Evolutionary conservation across 2,797 vertebrate genomes (phyloP), one percentile per base, ranked within the genome.

Genomic region (Sus cebifrons): DNA sequence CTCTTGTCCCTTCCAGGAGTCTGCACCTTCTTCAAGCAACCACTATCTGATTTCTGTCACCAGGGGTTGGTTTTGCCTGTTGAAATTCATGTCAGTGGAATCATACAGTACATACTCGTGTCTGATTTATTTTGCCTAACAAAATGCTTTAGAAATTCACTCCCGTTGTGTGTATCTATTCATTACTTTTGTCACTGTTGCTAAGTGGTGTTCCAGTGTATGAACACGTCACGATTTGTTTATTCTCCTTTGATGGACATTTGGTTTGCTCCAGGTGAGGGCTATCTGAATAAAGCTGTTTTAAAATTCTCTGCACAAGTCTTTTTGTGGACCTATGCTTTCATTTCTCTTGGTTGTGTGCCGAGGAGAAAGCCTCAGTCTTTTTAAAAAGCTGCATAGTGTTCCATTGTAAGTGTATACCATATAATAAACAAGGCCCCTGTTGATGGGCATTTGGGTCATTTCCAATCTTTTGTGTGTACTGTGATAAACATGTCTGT

Each of bases 271-370:
- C 54, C 40, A 15, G 2, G 40, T 77, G 71, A 91, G 83, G 68
- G 75, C 32, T 56, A 13, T 73, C 67, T 29, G 67, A 91, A 96
- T 96, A 97, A 96, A 96, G 54, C 25, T 62, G 23, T 91, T 94
- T n/a, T 74, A 56, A 90, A 75, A 23, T 20, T 92, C 70, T 87
- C 78, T 91, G 67, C 58, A 36, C 14, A 44, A 29, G 71, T 74
- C 32, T 54, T 49, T 92, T 73, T 65, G 86, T 77, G 65, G 49
- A 23, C 67, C 14, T 29, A 9, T 13, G 29, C 78, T 93, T 91
- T 77, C 7, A 8, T 52, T 83, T 60, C 44, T 96, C 60, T 73
- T 58, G 49, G 29, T 13, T 6, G 0, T 56, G 21, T 29, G 54
- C 36, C 75, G 70, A 32, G 12, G 82, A 78, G 23, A 27, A 10